These are phyloP conservation scores for Puntigrus tetrazona DNA, from an alignment of 2,113 vertebrate species.

Conservation along the genomic window DNA sequence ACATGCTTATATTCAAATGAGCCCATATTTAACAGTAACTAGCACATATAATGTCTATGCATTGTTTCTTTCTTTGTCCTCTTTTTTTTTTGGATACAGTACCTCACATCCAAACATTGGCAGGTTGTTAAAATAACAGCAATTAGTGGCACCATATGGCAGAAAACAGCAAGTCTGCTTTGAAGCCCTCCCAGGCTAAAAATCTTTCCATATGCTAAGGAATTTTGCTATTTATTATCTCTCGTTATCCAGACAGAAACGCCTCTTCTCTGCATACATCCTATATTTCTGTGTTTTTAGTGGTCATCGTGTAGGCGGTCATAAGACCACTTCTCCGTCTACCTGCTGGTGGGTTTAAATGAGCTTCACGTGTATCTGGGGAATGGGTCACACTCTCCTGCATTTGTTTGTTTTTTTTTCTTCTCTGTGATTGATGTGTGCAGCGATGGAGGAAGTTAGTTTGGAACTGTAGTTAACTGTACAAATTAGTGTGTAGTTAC, in stretches of 20 bases:
- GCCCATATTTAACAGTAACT: neutral
- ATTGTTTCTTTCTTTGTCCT: constrained; percentile 42
- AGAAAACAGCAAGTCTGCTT: constrained; percentile 66
- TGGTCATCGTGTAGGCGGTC: constrained; percentile 50
- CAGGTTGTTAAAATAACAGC: constrained; percentile 63
- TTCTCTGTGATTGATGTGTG: neutral
- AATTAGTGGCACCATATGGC: constrained; percentile 82
- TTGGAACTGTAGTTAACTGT: neutral
- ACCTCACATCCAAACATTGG: constrained; percentile 59
- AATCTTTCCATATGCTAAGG: constrained; percentile 74
- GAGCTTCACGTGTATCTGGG: neutral
- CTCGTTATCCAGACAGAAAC: constrained; percentile 67
- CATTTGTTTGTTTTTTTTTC: neutral
- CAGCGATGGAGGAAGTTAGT: neutral
- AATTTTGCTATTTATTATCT: constrained; percentile 70
- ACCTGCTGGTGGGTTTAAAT: constrained; percentile 1
- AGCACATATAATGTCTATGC: neutral
- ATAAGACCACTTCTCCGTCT: constrained; percentile 6
- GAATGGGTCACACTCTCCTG: neutral
- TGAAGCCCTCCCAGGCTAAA: constrained; percentile 75
- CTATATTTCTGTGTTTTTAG: constrained; percentile 58
- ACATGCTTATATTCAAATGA: neutral
- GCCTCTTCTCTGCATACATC: constrained; percentile 53
- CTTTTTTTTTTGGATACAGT: constrained; percentile 62
- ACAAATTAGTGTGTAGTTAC: neutral